Percentiles rank a stretch among this genome's conserved stretches.
These are phyloP conservation scores for Ciconia boyciana DNA, from an alignment of 2,113 vertebrate genomes.

Conservation along the genomic window DNA sequence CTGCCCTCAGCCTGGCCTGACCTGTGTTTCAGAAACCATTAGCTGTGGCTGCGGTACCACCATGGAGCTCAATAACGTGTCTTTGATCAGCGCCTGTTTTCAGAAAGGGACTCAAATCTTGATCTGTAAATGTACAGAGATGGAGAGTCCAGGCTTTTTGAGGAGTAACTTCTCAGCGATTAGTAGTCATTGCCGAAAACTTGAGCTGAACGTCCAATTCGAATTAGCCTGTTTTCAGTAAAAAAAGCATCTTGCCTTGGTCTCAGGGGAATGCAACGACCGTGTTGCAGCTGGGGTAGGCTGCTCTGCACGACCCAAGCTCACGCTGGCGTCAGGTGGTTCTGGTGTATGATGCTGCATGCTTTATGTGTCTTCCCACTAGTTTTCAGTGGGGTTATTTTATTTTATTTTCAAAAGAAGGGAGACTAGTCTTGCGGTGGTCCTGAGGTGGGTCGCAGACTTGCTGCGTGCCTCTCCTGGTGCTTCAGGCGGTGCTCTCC, in stretches of 20 bases:
- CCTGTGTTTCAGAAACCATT: neutral
- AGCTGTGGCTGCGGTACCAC: fast-evolving
- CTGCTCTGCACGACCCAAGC: neutral
- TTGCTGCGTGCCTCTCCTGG: fast-evolving
- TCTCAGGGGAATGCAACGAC: fast-evolving
- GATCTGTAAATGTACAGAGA: neutral
- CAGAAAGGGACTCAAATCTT: neutral
- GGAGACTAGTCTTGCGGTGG: neutral
- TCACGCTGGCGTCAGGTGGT: fast-evolving
- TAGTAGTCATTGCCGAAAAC: fast-evolving
- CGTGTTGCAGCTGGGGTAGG: fast-evolving
- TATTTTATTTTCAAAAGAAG: neutral
- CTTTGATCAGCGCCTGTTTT: fast-evolving
- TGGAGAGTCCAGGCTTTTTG: neutral
- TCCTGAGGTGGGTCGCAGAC: fast-evolving
- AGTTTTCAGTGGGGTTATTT: neutral
- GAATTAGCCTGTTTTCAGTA: neutral
- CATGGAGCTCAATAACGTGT: fast-evolving
- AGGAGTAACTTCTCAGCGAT: no score
- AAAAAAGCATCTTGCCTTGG: neutral
- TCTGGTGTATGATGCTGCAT: fast-evolving
- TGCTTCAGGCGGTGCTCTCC: neutral
- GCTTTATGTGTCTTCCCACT: fast-evolving
- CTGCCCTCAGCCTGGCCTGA: neutral
- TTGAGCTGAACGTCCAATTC: neutral